Evolutionary conservation across 2,888 invertebrate species (phyloP), one percentile per base, ranked within the genome.

Genomic region (Papilio protenor): DNA sequence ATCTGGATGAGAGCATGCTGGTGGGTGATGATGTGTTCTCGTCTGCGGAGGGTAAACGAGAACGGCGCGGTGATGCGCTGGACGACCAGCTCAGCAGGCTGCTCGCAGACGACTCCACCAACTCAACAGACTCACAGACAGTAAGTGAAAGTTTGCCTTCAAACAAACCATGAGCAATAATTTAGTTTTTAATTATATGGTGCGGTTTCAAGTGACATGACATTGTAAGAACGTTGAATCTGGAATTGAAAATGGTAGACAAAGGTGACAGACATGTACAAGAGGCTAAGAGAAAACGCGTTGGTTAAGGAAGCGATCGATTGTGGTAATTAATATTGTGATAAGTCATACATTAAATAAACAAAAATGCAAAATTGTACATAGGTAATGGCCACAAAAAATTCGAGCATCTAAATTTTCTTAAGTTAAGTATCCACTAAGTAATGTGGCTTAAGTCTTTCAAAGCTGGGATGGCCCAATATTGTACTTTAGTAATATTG

Each of bases 1-100:
- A 95, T 83, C 85, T 95, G 80, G 94, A 95, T 80, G 95, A 94
- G 82, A 90, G 91, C 73, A 89, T 95, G 88, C 87, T 94, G 91
- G 93, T 87, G 47, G 94, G 90, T 0, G 95, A 94, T 83, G 95
- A 94, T 78, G 93, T 91, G 81, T 93, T 92, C 84, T 81, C 85
- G 45, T 11, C 66, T 12, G 87, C 87, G 52, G 91, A 90, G 76
- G 78, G 80, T 75, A 89, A 90, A 82, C 87, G 89, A 21, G 89
- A 89, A 82, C 85, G 89, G 33, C 87, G 87, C 59, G 81, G 83
- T 10, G 88, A 87, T 81, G 83, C 84, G 79, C 85, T 92, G 57
- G 88, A 90, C 85, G 91, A 92, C 81, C 91, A 92, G 80, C 88
- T 94, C 23, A 86, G 89, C 81, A 88, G 91, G 57, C 83, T 94